Base-by-base conservation (phyloP, 2,113 vertebrate species). In the Apaloderma vittatum region DNA sequence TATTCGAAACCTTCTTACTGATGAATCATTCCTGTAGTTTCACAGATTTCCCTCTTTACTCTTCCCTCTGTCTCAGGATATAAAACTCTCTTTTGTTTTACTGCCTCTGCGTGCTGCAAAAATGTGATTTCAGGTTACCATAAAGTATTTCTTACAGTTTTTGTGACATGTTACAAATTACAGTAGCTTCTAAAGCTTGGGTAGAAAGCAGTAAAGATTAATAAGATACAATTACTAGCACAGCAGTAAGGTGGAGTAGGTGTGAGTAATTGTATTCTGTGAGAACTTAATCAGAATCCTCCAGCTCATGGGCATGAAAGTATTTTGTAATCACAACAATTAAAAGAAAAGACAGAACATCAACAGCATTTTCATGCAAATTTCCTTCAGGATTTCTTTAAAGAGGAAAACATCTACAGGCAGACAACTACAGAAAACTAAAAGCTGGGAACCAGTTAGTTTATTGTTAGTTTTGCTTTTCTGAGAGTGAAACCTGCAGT, bases 241-340 rank as follows among this genome's bases (percentile, higher is more conserved):
- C 32, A 74, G 65, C 14, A 90, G n/a, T 30, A 78, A 93, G 90
- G 77, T 85, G 74, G 86, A 95, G 75, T 58, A 91, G 70, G 36
- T 43, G 65, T 93, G 92, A 93, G 51, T 79, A 93, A 90, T 93
- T 77, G 57, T 68, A 76, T 73, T 92, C 88, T 88, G 76, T 91
- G 83, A 67, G 83, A 96, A 82, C 24, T 45, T 52, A 27, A 70
- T 58, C 90, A 80, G n/a, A 82, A 61, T 37, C 45, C 40, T 93
- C 48, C 75, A 73, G 76, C 40, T 90, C 62, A 57, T 24, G n/a
- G 55, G 16, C 34, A 68, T 29, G 21, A 82, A 93, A 59, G 52
- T 6, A 43, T 96, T 96, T 85, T 83, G 29, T 62, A 95, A 91
- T 87, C 75, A 71, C 22, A 84, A 34, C 52, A 85, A 43, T 51